Evolutionary conservation across 2,888 invertebrate genomes (phyloP), one percentile per base, ranked within the genome.

Genomic region (Parelbella ahira): DNA sequence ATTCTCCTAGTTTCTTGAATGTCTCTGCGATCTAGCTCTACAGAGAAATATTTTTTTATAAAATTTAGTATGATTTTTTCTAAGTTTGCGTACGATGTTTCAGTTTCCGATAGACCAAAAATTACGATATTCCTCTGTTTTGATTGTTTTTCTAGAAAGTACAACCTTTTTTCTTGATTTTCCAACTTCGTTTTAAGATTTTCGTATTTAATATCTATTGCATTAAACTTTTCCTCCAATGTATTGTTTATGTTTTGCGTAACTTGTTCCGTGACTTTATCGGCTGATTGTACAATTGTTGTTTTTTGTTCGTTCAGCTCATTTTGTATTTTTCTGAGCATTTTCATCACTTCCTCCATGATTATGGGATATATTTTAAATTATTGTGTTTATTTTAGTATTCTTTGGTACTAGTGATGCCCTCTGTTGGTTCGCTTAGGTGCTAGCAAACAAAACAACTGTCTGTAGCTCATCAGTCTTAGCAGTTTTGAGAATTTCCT

Each of bases 121-220:
- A 51, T 44, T 1, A 53, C 50, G 0, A 53, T 10, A 7, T 53
- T 53, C 2, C 12, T 44, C 27, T 45, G 19, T 27, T 48, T 50
- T 20, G 37, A 19, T 15, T 53, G 47, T 43, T 45, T 53, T 37
- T 50, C 50, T 10, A 53, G 1, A 11, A 44, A 39, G 4, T 50
- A 32, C 4, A 52, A 19, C 41, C 50, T 21, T 41, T 47, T 43
- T 32, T 52, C 48, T 32, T 47, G 52, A 4, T 50, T 45, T 34
- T 52, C 48, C 0, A 32, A 1, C 18, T 29, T 43, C 36, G 44
- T 30, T 21, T 38, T 48, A 1, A 53, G 30, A n/a, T 43, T 15
- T 0, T 51, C 48, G 4, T 49, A 27, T 15, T 51, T 51, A 4
- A 30, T 20, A n/a, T 30, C 3, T 0, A 23, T 5, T 15, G 2